Evolutionary conservation across 2,888 invertebrate species (phyloP), one percentile per base, ranked within the genome.

Genomic region (Dromius quadrimaculatus): DNA sequence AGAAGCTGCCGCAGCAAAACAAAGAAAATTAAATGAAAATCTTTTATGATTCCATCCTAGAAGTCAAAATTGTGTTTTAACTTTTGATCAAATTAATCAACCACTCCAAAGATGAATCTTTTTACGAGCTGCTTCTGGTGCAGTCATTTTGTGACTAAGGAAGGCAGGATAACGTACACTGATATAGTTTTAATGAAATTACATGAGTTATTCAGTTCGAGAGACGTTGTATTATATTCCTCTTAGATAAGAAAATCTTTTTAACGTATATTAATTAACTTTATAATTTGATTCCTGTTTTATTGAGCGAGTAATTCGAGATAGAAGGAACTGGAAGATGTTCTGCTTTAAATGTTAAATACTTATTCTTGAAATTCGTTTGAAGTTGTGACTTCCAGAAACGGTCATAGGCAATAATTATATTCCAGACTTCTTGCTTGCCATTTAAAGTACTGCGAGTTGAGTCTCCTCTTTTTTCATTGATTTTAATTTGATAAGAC

Each of bases 181-280:
- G 19, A 54, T 54, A 54, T 54, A 54, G 50, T 28, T 54, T 4
- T 54, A 54, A 54, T 54, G 50, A 28, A 54, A 54, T 54, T 54
- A 13, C 28, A 54, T 54, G 50, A 54, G 13, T 54, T 28, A 54
- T 28, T 54, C 50, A 28, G 28, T 15, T 6, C 3, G 2, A 5
- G 11, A n/a, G 4, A 13, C 54, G 54, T 59, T 36, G 19, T 59
- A 36, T 50, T 23, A 15, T 50, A 15, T 9, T 23, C 23, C n/a
- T n/a, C n/a, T 54, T 36, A 19, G 34, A 59, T 19, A 36, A 20
- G 36, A 17, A 59, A 59, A 59, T 36, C 62, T 62, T 43, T 41
- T 22, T 62, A 43, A 43, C 47, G 47, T 64, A 47, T 64, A 64
- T 64, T 64, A 64, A 64, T 64, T 64, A 64, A 64, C 64, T 45